Conservation (phyloP, 2,888 invertebrate genomes). For the Agrochola litura region DNA sequence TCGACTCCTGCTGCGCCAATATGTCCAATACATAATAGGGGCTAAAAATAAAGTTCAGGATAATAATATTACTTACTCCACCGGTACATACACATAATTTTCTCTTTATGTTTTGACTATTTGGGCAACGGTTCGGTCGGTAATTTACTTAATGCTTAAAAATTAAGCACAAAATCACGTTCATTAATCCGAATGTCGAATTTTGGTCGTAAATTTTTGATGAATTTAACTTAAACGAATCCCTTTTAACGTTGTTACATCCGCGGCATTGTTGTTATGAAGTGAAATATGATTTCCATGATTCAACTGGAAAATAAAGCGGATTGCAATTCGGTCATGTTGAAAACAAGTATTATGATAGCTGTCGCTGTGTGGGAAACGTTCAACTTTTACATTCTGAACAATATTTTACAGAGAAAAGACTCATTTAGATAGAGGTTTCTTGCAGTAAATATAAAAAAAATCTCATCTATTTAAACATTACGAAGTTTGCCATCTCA, state of each 20-base stretch:
- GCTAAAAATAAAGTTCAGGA: neutral
- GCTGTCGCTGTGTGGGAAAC: conserved; percentile 25
- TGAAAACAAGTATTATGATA: conserved; percentile 65
- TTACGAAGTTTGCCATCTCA: conserved; percentile 63
- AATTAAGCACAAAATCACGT: conserved; percentile 35
- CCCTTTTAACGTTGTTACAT: conserved; percentile 65
- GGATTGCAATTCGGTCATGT: conserved; percentile 61
- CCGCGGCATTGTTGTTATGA: conserved; percentile 64
- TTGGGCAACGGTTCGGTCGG: conserved; percentile 2
- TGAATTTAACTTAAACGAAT: conserved; percentile 60
- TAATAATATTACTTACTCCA: neutral
- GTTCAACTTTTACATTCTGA: conserved; percentile 27
- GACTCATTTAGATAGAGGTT: conserved; percentile 2
- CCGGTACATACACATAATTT: conserved; percentile 15
- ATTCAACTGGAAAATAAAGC: conserved; percentile 68
- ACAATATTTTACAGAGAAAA: conserved; percentile 24
- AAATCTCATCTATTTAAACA: conserved; percentile 67
- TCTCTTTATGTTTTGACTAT: conserved; percentile 28
- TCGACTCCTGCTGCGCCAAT: conserved; percentile 43
- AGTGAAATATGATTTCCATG: conserved; percentile 69
- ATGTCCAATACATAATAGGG: conserved; percentile 2
- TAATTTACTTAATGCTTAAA: conserved; percentile 35
- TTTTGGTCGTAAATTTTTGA: conserved; percentile 43
- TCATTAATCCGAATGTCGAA: conserved; percentile 43
- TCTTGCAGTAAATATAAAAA: conserved; percentile 23